These are phyloP conservation scores for Gorsachius magnificus DNA, from an alignment of 2,797 vertebrate species.

Conservation along the genomic window DNA sequence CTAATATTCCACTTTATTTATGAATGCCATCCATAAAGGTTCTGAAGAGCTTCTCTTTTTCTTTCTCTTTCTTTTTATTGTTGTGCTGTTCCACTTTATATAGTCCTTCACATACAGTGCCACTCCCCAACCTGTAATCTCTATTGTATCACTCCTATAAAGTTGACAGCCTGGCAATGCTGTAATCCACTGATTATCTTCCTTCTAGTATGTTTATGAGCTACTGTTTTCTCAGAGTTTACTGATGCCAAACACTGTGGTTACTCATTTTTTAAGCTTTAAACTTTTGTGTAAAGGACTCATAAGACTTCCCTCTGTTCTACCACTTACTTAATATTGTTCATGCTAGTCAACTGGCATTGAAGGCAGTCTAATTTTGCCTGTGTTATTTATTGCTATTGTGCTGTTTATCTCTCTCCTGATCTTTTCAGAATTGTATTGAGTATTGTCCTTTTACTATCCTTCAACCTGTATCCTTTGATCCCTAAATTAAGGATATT, in stretches of 20 bases:
- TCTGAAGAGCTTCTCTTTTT: background rate
- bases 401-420: background rate
- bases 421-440: background rate
- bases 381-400: background rate
- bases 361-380: background rate
- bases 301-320: background rate
- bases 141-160: background rate
- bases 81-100: background rate
- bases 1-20: background rate
- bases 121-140: background rate
- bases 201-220: background rate
- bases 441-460: background rate
- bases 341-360: background rate
- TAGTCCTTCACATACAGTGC: background rate
- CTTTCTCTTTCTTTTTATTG: too few relatives aligned
- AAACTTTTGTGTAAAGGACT: background rate
- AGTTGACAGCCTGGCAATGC: background rate
- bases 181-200: background rate
- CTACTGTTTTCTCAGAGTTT: background rate
- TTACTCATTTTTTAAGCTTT: background rate
- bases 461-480: background rate
- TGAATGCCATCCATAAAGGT: background rate
- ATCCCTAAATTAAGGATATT: background rate
- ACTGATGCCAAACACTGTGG: background rate
- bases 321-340: background rate